phyloP scores from a whole-genome alignment of 2,888 invertebrate species.

The Drosophila planitibia region DNA sequence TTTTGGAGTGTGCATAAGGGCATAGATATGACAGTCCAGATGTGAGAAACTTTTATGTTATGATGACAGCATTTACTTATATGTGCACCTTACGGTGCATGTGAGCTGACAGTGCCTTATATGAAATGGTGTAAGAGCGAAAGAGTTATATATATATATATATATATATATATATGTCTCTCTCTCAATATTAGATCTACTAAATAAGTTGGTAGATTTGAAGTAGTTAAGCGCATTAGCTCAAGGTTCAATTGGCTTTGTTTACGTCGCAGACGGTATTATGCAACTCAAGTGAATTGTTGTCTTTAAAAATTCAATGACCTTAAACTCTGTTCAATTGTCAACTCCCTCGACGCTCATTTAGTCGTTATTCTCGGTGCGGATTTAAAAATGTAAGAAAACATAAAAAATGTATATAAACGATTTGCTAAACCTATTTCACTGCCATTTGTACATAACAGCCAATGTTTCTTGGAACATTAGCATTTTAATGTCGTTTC shows the following conservation, averaged over 20 bases:
- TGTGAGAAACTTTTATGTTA: constrained; percentile 35
- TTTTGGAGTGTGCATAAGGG: constrained; percentile 10
- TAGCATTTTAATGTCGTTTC: constrained; percentile 42
- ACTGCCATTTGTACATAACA: constrained; percentile 8
- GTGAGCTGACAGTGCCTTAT: neutral
- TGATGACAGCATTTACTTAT: constrained; percentile 35
- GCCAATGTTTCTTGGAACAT: constrained; percentile 18
- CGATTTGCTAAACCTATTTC: constrained; percentile 5
- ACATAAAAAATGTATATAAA: constrained; percentile 1
- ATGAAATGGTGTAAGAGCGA: no score
- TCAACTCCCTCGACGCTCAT: neutral
- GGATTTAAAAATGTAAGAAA: neutral
- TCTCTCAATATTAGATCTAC: neutral
- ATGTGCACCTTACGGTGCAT: neutral
- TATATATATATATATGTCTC: neutral
- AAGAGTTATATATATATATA: neutral
- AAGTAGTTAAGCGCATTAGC: neutral
- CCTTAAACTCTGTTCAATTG: neutral
- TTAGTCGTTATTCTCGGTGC: neutral
- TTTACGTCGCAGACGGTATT: neutral
- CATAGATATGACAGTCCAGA: constrained; percentile 14
- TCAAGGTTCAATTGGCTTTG: neutral
- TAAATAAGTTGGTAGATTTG: neutral
- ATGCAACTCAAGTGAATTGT: neutral
- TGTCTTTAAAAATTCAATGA: neutral